Evolutionary conservation across 2,888 invertebrate species (phyloP).

Genomic region (Pristionchus mayeri): DNA sequence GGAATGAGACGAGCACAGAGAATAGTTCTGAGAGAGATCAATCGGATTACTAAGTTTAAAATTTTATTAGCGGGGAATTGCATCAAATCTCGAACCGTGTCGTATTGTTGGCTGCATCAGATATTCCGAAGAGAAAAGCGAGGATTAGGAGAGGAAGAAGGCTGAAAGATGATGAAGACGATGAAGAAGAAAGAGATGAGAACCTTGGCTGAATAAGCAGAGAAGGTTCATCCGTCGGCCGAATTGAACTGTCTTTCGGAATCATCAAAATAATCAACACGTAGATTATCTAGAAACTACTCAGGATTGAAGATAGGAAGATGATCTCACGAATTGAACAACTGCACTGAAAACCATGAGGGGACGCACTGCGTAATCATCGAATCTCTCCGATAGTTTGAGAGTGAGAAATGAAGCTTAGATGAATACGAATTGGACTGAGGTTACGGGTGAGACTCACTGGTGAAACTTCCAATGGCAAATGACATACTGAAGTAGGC

Average conservation of each 20-base stretch:
- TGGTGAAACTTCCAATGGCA: slow-evolving; percentile 2
- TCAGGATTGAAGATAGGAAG: background rate
- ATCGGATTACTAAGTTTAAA: background rate
- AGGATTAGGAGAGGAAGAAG: background rate
- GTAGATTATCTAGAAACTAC: background rate
- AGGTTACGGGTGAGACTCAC: background rate
- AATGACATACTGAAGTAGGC: slow-evolving; percentile 28
- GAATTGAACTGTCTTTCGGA: slow-evolving; percentile 5
- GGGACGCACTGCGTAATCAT: background rate
- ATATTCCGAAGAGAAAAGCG: slow-evolving; percentile 2
- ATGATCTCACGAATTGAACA: background rate
- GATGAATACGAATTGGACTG: background rate
- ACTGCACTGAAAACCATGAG: slow-evolving; percentile 14
- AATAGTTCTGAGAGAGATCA: background rate
- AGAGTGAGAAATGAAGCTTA: slow-evolving; percentile 1
- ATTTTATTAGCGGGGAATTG: background rate
- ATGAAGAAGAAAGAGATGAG: background rate
- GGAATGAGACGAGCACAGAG: slow-evolving; percentile 33
- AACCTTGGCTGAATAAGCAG: slow-evolving; percentile 30
- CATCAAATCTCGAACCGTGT: background rate
- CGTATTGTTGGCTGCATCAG: slow-evolving; percentile 6
- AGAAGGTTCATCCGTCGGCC: background rate
- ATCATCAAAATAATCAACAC: slow-evolving; percentile 1
- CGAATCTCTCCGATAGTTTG: slow-evolving; percentile 9
- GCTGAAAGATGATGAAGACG: too few relatives aligned